These are phyloP conservation scores for Scalopus aquaticus DNA, from an alignment of 2,113 vertebrate genomes.

Conservation along the genomic window DNA sequence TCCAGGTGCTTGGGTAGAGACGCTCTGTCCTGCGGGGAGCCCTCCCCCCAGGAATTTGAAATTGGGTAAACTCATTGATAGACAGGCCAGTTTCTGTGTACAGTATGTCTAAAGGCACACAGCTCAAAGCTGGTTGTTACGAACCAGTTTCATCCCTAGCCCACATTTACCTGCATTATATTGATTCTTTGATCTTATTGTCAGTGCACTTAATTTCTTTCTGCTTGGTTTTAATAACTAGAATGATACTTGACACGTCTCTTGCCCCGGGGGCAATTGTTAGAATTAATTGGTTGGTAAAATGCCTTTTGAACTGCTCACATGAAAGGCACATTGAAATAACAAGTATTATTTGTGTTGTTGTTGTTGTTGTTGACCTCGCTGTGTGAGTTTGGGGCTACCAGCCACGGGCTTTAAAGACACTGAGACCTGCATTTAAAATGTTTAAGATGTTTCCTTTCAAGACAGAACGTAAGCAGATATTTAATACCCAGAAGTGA, in stretches of 20 bases:
- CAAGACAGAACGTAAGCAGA: background rate
- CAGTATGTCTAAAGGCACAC: background rate
- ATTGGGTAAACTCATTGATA: background rate
- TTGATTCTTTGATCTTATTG: constrained; percentile 67
- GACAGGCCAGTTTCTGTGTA: background rate
- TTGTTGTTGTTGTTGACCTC: constrained; percentile 33
- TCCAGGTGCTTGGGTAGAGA: background rate
- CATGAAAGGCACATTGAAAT: constrained; percentile 54
- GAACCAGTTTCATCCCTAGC: background rate
- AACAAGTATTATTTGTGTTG: constrained; percentile 9
- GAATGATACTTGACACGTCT: background rate
- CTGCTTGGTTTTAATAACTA: constrained; percentile 53
- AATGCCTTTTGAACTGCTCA: constrained; percentile 63
- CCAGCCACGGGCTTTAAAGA: background rate
- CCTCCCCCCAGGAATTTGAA: background rate
- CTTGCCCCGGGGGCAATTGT: constrained; percentile 36
- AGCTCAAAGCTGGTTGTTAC: background rate
- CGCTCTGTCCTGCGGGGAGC: background rate
- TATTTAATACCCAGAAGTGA: background rate
- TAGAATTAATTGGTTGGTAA: constrained; percentile 68
- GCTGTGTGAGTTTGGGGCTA: constrained; percentile 8
- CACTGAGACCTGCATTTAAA: background rate
- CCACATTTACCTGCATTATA: background rate
- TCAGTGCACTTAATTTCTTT: constrained; percentile 29
- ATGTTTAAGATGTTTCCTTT: constrained; percentile 34